A percentile compares a stretch with the other conserved stretches of the same genome.
Evolutionary conservation across 1,140 invertebrate species (phyloP).

Genomic region (Aphidius ervi): DNA sequence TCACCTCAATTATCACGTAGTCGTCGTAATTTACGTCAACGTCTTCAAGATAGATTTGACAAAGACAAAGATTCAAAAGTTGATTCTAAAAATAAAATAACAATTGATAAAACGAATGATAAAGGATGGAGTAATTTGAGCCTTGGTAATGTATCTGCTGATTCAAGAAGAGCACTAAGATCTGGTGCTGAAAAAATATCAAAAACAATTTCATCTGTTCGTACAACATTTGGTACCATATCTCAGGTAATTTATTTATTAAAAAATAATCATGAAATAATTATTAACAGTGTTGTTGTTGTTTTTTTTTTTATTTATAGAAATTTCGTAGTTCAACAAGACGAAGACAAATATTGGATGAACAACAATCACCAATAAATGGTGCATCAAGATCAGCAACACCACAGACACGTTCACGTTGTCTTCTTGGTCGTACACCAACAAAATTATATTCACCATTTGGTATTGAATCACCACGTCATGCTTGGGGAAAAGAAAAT

Average conservation of each 20-base stretch:
- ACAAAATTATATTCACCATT: conserved; percentile 65
- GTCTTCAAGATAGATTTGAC: conserved; percentile 51
- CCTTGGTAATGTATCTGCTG: conserved; percentile 44
- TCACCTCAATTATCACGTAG: conserved; percentile 27
- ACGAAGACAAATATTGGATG: conserved; percentile 56
- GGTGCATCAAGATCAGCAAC: conserved; percentile 44
- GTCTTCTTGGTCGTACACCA: conserved; percentile 59
- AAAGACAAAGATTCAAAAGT: conserved; percentile 30
- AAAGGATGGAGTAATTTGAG: conserved; percentile 46
- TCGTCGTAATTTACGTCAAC: conserved; percentile 37
- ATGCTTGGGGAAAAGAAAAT: conserved; percentile 44
- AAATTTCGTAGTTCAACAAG: conserved; percentile 58
- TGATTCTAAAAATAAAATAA: conserved; percentile 14
- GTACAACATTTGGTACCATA: conserved; percentile 56
- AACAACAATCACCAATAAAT: conserved; percentile 53
- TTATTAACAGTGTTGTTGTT: background rate
- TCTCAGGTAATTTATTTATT: conserved; percentile 52
- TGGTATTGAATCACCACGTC: conserved; percentile 57
- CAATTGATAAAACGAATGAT: conserved; percentile 29
- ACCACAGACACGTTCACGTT: conserved; percentile 52
- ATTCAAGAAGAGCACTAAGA: conserved; percentile 51
- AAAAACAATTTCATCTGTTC: conserved; percentile 57
- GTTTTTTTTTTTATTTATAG: conserved; percentile 35
- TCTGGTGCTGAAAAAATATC: conserved; percentile 57
- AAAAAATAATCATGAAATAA: background rate